A percentile compares a stretch with the other conserved stretches of the same genome.
Conservation (phyloP, 2,888 invertebrate genomes). For the Zygaena filipendulae region DNA sequence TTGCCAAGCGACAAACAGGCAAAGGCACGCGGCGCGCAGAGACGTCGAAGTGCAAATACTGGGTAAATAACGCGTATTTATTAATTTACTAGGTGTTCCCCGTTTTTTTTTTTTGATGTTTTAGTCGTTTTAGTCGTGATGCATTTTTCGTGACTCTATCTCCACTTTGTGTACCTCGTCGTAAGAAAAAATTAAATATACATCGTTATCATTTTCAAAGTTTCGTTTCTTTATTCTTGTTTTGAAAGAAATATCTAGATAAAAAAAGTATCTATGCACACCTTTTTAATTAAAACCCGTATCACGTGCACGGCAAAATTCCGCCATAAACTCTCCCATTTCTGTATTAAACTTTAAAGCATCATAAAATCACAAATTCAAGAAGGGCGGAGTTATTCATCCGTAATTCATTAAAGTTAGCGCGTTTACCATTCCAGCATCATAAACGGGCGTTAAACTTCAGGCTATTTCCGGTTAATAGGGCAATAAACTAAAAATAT, state of each 20-base stretch:
- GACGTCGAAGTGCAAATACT: constrained; percentile 81
- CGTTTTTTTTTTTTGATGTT: too few species aligned
- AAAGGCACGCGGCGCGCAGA: constrained; percentile 80
- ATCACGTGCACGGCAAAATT: too few species aligned
- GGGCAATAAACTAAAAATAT: constrained; percentile 52
- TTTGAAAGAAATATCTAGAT: neutral
- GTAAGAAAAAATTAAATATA: neutral
- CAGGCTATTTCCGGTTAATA: constrained; percentile 41
- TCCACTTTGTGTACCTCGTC: neutral
- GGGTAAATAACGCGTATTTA: too few species aligned
- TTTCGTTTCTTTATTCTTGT: too few species aligned
- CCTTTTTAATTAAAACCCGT: constrained; percentile 20
- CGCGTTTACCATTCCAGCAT: constrained; percentile 47
- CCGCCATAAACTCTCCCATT: constrained; percentile 42
- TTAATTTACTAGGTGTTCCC: too few species aligned
- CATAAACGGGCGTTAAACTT: constrained; percentile 42
- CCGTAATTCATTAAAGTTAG: constrained; percentile 62
- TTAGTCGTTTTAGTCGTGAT: too few species aligned
- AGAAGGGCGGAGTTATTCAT: constrained; percentile 47
- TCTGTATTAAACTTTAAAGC: constrained; percentile 43
- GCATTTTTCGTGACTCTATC: too few species aligned
- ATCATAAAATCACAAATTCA: constrained; percentile 52
- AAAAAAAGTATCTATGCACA: constrained; percentile 6
- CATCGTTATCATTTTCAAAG: neutral
- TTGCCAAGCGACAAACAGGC: constrained; percentile 88